Evolutionary conservation across 2,113 vertebrate genomes (phyloP), one percentile per base, ranked within the genome.

Genomic region (Anser cygnoides): DNA sequence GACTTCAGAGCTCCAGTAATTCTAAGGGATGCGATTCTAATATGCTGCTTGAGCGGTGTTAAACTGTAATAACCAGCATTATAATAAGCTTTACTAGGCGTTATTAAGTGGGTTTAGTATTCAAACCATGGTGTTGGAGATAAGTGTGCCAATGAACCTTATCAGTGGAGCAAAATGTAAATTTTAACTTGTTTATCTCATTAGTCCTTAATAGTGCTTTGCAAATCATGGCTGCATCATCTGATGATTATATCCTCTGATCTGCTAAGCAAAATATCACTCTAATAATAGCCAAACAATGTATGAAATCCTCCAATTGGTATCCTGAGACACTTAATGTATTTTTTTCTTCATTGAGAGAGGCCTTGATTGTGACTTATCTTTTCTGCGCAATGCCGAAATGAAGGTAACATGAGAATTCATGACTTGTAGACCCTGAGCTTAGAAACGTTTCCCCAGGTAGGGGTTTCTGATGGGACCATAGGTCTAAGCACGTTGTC

Each of bases 21-120:
- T 49, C 7, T 90, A 41, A 67, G 21, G 59, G 85, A 81, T 87
- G 46, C 68, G 82, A 81, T 84, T 92, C 44, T 80, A 90, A 73
- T 81, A 49, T 89, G 29, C n/a, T 92, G 68, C 81, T 94, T 70
- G 22, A 50, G 22, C 25, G 49, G 49, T 23, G 49, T 50, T 50
- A 50, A 50, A 50, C 22, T 50, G 49, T 50, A 50, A 50, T 50
- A 50, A 50, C 49, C 49, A 96, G 83, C 90, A 86, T 96, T 97
- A 87, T 82, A 97, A 96, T 96, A 95, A 94, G 58, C 96, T 97
- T 97, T 96, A 71, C 72, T 93, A 94, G 85, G 68, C 71, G 59
- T 95, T 89, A 97, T 95, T 98, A 95, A 94, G 66, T 84, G 96
- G 91, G 82, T 94, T 97, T 98, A 97, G 97, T 97, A 97, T 96